Conservation (phyloP, 92 coral and sea anemone species). For the Zoanthus sansibaricus region DNA sequence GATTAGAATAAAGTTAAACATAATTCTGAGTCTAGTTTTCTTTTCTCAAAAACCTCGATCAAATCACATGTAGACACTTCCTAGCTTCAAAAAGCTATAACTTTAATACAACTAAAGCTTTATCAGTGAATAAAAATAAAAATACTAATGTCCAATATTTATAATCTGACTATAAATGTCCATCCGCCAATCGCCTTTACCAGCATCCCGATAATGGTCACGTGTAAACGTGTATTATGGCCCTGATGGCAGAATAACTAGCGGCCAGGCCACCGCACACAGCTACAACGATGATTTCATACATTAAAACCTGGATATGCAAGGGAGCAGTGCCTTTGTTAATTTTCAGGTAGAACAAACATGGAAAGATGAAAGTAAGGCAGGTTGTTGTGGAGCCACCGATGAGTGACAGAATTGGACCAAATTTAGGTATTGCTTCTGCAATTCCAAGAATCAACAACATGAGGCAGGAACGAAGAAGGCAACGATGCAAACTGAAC, state of each 20-base stretch:
- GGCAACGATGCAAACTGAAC: slow-evolving; percentile 78
- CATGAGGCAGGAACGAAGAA: slow-evolving; percentile 84
- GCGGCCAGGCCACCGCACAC: slow-evolving; percentile 85
- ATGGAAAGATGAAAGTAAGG: slow-evolving; percentile 90
- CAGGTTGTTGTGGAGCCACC: slow-evolving; percentile 91
- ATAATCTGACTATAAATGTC: too few species aligned
- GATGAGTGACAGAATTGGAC: slow-evolving; percentile 90
- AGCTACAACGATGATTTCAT: slow-evolving; percentile 79
- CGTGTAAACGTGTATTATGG: slow-evolving; percentile 70
- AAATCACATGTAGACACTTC: too few species aligned
- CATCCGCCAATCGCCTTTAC: too few species aligned
- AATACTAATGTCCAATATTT: too few species aligned
- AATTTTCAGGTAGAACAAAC: slow-evolving; percentile 84
- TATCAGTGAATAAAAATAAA: too few species aligned
- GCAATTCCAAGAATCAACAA: slow-evolving; percentile 84
- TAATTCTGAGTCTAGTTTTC: too few species aligned
- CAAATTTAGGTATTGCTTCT: slow-evolving; percentile 89
- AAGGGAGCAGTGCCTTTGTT: slow-evolving; percentile 64
- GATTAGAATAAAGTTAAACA: too few species aligned
- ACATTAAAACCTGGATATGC: slow-evolving; percentile 76
- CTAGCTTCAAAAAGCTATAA: too few species aligned
- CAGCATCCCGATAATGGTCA: neutral
- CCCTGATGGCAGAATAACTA: slow-evolving; percentile 85
- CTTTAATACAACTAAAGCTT: too few species aligned
- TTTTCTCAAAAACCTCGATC: too few species aligned